Percentiles rank a stretch among this genome's conserved stretches.
These are phyloP conservation scores for Odocoileus virginianus DNA, from an alignment of 2,113 vertebrate species.

Conservation along the genomic window DNA sequence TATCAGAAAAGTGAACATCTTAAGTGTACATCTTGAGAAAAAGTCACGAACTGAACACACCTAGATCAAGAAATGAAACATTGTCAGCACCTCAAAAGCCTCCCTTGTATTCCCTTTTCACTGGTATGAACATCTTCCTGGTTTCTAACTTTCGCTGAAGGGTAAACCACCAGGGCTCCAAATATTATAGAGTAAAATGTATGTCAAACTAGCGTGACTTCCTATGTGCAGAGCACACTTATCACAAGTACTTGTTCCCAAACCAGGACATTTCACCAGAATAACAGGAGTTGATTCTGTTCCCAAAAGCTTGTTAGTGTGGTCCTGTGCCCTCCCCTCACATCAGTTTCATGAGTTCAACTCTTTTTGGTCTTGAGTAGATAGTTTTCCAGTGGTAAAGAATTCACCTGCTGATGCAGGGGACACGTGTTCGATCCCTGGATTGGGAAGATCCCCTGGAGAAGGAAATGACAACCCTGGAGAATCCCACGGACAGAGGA, in stretches of 20 bases:
- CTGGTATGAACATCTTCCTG: not conserved
- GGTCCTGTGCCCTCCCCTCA: not conserved
- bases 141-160: not conserved
- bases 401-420: not conserved
- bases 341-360: accelerated
- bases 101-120: accelerated
- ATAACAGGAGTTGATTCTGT: not conserved
- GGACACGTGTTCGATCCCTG: not conserved
- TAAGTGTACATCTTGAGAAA: not conserved
- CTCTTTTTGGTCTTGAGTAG: no score
- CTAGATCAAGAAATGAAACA: not conserved
- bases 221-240: not conserved
- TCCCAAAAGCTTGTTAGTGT: no score
- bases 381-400: not conserved
- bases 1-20: not conserved
- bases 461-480: not conserved
- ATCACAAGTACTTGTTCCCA: not conserved
- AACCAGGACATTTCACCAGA: accelerated
- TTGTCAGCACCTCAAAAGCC: not conserved
- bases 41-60: not conserved
- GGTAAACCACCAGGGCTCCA: not conserved
- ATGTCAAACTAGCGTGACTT: not conserved
- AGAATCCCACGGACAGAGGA: not conserved
- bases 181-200: no score
- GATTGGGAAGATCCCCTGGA: not conserved